Evolutionary conservation across 2,888 invertebrate genomes (phyloP), one percentile per base, ranked within the genome.

Genomic region (Chrysotoxum bicinctum): DNA sequence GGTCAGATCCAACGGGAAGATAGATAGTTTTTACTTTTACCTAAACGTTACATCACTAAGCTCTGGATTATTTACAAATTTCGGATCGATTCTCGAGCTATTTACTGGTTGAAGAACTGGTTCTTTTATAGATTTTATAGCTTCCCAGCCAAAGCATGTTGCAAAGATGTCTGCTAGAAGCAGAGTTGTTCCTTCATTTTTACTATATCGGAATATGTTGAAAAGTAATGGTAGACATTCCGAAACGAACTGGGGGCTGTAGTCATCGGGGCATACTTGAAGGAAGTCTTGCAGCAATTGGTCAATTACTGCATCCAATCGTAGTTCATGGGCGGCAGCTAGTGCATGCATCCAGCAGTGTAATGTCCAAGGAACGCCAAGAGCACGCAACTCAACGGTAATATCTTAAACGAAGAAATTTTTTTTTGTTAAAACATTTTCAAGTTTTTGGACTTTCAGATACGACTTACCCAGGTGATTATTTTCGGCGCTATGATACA

Each of bases 401-500:
- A 98, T 96, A 90, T 98, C 98, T 95, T 89, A 5, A 80, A 87
- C 75, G 43, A 78, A 50, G 43, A 21, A 5, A 37, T 7, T n/a
- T 54, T 45, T 32, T 6, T 45, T 30, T 10, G 3, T 9, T 12
- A 12, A 10, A 7, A 23, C 7, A 37, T 26, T 40, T 40, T 40
- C 1, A 62, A 26, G 3, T 10, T 45, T 6, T n/a, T 37, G 8
- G 16, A 4, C 6, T 0, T 54, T 19, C 1, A 43, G 1, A 10
- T 1, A n/a, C 1, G 4, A 73, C 90, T 89, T 90, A 96, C 96
- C 96, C 88, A 98, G 93, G 91, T 97, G 96, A 89, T 97, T 97
- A 90, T 97, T 97, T 92, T 98, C 98, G 0, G 97, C 96, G 83
- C 97, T 97, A 90, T 97, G 97, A 90, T 98, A 98, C 97, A 98